Evolutionary conservation across 2,888 invertebrate species (phyloP).

Genomic region (Xestoiulus laeticollis): DNA sequence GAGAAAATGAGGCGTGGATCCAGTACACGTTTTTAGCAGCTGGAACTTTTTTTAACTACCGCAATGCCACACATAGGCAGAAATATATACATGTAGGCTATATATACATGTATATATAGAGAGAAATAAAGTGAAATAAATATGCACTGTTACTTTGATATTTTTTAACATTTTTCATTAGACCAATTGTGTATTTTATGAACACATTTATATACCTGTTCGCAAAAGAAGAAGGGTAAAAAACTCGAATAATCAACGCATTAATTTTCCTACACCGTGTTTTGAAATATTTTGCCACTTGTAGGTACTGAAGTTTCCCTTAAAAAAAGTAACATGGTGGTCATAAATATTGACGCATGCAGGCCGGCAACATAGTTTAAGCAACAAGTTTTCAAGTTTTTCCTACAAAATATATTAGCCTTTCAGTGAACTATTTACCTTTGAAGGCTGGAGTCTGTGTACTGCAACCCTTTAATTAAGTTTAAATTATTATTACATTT

Average conservation of each 20-base stretch:
- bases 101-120: too few relatives aligned
- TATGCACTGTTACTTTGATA: neutral
- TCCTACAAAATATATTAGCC: constrained; percentile 21
- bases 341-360: constrained; percentile 9
- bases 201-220: neutral
- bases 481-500: constrained; percentile 41
- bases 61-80: too few relatives aligned
- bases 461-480: constrained; percentile 43
- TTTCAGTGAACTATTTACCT: constrained; percentile 43
- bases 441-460: constrained; percentile 24
- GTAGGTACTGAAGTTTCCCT: neutral
- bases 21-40: too few relatives aligned
- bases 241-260: neutral
- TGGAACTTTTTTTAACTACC: too few relatives aligned
- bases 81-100: too few relatives aligned
- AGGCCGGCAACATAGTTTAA: constrained; percentile 2
- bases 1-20: too few relatives aligned
- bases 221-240: neutral
- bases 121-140: too few relatives aligned
- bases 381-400: constrained; percentile 14
- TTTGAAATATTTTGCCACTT: neutral
- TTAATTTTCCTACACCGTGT: neutral
- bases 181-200: neutral
- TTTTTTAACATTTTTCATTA: neutral
- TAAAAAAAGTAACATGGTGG: neutral